Evolutionary conservation across 1,140 invertebrate species (phyloP), one percentile per base, ranked within the genome.

Genomic region (Hycleus phaleratus): DNA sequence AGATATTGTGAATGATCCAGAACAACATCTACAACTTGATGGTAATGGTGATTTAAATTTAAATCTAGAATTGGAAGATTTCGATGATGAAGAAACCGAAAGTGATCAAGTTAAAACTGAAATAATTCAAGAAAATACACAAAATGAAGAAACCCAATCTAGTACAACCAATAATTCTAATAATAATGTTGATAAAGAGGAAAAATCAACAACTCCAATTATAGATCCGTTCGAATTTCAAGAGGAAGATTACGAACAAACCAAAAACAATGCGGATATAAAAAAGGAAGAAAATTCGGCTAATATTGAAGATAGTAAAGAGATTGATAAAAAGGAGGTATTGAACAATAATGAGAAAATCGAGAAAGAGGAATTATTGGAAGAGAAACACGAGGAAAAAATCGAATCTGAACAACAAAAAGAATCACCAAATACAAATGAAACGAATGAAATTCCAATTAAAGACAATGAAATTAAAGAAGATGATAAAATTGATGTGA

Each of bases 191-290:
- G 54, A 48, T 46, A 57, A 53, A 38, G 11, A 18, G 2, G 11
- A 26, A 10, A 73, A 74, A 49, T 71, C 75, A 42, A 71, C 78
- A 50, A 74, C 75, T 8, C 51, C 60, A 2, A 75, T 78, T 54
- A 73, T 81, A 0, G 80, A 81, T 65, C 75, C 71, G 26, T 73
- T 73, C 63, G 71, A 73, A 55, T 73, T 73, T 58, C 66, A 70
- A 59, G 71, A 73, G 58, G 71, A 73, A 43, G 68, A 32, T 32
- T 32, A 5, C 32, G 32, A 32, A 32, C 32, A 32, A 32, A 32
- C 7, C 32, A 32, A 32, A 53, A 32, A 1, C 7, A 56, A 56
- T 6, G 56, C 9, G 7, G 48, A 60, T 47, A 25, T 26, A 3
- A 32, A 32, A 32, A 7, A 32, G 1, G 32, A 32, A 7, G 32